A percentile compares a stretch with the other conserved stretches of the same genome.
Evolutionary conservation across 1,140 invertebrate genomes (phyloP).

Genomic region (Sesamia nonagrioides): DNA sequence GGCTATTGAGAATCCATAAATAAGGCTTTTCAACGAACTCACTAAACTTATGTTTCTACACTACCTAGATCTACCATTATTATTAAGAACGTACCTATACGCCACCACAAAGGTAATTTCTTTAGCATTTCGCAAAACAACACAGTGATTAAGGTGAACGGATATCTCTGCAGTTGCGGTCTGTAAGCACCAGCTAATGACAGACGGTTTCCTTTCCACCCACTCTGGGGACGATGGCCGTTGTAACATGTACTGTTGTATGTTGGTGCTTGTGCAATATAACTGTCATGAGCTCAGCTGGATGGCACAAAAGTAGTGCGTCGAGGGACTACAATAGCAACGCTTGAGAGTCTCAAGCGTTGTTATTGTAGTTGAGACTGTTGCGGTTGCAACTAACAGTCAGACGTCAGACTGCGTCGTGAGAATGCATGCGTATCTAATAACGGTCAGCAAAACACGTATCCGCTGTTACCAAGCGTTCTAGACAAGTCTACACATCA

Average conservation of each 20-base stretch:
- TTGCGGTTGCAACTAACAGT: no score
- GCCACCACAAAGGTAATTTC: conserved; percentile 8
- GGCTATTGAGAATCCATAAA: no score
- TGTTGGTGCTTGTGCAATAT: background rate
- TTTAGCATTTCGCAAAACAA: conserved; percentile 32
- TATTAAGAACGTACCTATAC: conserved; percentile 14
- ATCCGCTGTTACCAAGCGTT: no score
- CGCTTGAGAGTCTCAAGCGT: no score
- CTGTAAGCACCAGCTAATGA: background rate
- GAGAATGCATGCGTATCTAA: no score
- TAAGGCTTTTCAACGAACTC: no score
- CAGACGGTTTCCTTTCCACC: conserved; percentile 16
- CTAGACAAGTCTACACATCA: no score
- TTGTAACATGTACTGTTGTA: background rate
- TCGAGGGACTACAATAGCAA: no score
- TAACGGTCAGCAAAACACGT: no score
- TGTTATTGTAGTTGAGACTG: no score
- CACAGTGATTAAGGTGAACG: conserved; percentile 23
- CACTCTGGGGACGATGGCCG: background rate
- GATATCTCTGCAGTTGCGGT: background rate
- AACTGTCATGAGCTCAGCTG: background rate
- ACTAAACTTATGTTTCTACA: background rate
- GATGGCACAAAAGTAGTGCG: background rate
- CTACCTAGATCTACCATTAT: background rate
- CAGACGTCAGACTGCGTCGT: no score